A percentile compares a stretch with the other conserved stretches of the same genome.
These are phyloP conservation scores for Zootermopsis nevadensis DNA, from an alignment of 2,888 invertebrate genomes.

Conservation along the genomic window DNA sequence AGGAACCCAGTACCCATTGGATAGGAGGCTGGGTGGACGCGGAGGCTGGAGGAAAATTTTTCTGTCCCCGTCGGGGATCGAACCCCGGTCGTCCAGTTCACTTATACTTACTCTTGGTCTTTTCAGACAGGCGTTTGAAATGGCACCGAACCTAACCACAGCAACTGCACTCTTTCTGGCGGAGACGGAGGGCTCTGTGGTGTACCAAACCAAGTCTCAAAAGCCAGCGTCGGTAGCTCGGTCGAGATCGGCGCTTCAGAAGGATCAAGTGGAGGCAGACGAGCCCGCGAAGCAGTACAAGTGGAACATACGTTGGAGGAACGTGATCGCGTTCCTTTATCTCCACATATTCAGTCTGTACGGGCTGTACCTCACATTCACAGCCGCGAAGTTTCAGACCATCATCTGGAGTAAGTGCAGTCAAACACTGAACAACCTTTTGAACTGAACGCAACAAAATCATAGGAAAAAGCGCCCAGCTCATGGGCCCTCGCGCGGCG, in stretches of 20 bases:
- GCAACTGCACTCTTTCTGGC: conserved; percentile 30
- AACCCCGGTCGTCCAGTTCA: too few species aligned
- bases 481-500: too few species aligned
- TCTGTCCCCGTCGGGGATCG: too few species aligned
- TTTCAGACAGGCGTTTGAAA: background rate
- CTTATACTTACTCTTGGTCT: background rate
- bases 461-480: too few species aligned
- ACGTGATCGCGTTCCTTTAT: conserved; percentile 78
- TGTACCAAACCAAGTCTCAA: background rate
- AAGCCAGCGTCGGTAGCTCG: background rate
- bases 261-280: background rate
- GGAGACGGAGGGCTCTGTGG: background rate
- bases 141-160: conserved; percentile 41
- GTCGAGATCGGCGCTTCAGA: background rate
- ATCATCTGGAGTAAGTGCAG: conserved; percentile 28
- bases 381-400: conserved; percentile 62
- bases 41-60: too few species aligned
- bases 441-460: too few species aligned
- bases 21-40: too few species aligned
- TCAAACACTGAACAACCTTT: too few species aligned
- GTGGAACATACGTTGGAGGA: conserved; percentile 84
- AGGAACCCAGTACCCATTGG: too few species aligned
- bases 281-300: conserved; percentile 53
- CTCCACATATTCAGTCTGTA: conserved; percentile 76
- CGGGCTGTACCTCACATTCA: conserved; percentile 70